Evolutionary conservation across 2,113 vertebrate species (phyloP), one percentile per base, ranked within the genome.

Genomic region (Xiphophorus hellerii): DNA sequence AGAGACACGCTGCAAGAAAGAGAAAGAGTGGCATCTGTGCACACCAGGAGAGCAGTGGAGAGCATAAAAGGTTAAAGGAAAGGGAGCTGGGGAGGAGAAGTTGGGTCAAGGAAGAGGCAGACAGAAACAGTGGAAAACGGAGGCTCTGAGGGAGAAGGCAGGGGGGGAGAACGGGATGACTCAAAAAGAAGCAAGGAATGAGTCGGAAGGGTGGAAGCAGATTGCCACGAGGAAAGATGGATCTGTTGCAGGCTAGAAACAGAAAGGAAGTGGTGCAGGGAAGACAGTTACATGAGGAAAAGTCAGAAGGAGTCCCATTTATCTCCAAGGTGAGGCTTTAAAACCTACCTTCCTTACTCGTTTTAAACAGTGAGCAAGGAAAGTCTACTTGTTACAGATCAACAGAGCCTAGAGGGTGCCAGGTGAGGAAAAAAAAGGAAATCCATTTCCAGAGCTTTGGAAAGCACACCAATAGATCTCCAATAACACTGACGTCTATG

Each of bases 41-140:
- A 75, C 67, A 68, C 69, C 31, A 61, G 73, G 33, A 67, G 63
- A 66, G 58, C 30, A 20, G 74, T 37, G 25, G 39, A 68, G 81
- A 73, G 84, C 82, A 86, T 80, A 33, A 88, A 85, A 91, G 81
- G 87, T 89, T 83, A 80, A 89, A 82, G 84, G 75, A 83, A 84
- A 68, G 73, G 74, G 77, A 72, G 66, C 25, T 13, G 66, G 60
- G 64, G 74, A 83, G 62, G 74, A 73, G 81, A n/a, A 69, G 83
- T 85, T 54, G 71, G 73, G 69, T 30, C 63, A 81, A 69, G 73
- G 81, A 78, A 79, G 85, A 87, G 71, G 77, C 63, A 69, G 54
- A 35, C 71, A 64, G 69, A 80, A 83, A 78, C 73, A 44, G 66
- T 65, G 77, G 78, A 78, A 85, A 73, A 88, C 83, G 76, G 82